phyloP scores from a whole-genome alignment of 2,113 vertebrate species.

The Ploceus nigricollis region DNA sequence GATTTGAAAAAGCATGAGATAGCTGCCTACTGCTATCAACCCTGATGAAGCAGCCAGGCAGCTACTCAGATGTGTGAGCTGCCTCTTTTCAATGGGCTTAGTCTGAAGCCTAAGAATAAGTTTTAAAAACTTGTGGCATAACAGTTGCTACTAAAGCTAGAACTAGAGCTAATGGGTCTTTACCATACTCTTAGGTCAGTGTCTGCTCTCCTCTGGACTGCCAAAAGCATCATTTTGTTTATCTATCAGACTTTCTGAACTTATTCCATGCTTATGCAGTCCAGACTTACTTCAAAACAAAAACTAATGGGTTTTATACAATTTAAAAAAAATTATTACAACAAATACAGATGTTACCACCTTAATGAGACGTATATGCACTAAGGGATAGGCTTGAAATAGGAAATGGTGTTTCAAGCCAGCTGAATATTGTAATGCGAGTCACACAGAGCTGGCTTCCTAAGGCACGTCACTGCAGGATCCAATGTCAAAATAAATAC shows the following conservation, averaged over 20 bases:
- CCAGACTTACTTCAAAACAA: neutral
- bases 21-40: neutral
- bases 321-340: neutral
- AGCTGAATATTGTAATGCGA: rapidly evolving
- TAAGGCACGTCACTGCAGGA: rapidly evolving
- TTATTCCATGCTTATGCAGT: neutral
- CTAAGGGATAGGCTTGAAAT: neutral
- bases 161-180: neutral
- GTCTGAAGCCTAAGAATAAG: neutral
- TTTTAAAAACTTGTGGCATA: neutral
- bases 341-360: neutral
- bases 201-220: neutral
- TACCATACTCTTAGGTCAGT: neutral
- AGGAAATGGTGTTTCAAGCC: neutral
- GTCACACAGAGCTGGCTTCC: neutral
- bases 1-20: neutral
- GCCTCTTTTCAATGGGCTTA: neutral
- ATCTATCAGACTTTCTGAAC: neutral
- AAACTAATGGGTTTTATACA: neutral
- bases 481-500: neutral
- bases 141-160: neutral
- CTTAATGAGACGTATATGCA: neutral
- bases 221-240: neutral
- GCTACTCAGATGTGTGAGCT: neutral
- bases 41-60: neutral